phyloP scores from a whole-genome alignment of 2,113 vertebrate genomes.

The Zosterops japonicus region DNA sequence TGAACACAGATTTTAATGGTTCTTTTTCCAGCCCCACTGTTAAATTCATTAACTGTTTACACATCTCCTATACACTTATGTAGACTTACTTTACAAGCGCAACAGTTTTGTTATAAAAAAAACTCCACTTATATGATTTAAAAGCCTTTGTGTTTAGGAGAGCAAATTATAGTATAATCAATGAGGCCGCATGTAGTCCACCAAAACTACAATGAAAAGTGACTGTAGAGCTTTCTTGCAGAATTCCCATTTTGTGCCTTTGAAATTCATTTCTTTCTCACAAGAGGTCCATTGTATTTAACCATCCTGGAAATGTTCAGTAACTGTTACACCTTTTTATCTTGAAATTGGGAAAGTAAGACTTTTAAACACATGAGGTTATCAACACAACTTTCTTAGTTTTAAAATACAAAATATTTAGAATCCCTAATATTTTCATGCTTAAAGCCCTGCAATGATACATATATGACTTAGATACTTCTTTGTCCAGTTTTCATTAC shows the following conservation, averaged over 20 bases:
- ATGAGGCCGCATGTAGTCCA: slow-evolving; percentile 65
- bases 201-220: slow-evolving; percentile 71
- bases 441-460: slow-evolving; percentile 75
- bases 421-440: slow-evolving; percentile 75
- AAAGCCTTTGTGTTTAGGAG: slow-evolving; percentile 69
- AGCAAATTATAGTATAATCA: slow-evolving; percentile 52
- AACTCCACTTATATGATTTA: slow-evolving; percentile 71
- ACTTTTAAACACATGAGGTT: slow-evolving; percentile 59
- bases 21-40: slow-evolving; percentile 72
- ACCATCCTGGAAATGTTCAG: slow-evolving; percentile 30
- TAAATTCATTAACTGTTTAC: slow-evolving; percentile 76
- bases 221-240: slow-evolving; percentile 68
- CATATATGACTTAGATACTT: slow-evolving; percentile 73
- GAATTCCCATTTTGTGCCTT: slow-evolving; percentile 80
- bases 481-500: slow-evolving; percentile 72
- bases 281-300: slow-evolving; percentile 47
- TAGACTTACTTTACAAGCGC: slow-evolving; percentile 80
- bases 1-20: slow-evolving; percentile 77
- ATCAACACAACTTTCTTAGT: slow-evolving; percentile 68
- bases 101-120: slow-evolving; percentile 77
- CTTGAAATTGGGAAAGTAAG: slow-evolving; percentile 66
- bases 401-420: slow-evolving; percentile 76
- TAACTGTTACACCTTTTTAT: slow-evolving; percentile 47
- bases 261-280: slow-evolving; percentile 63
- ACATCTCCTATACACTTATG: slow-evolving; percentile 78